Percentiles rank a stretch among this genome's conserved stretches.
phyloP scores from a whole-genome alignment of 2,888 invertebrate species.

The Autographa pulchrina region DNA sequence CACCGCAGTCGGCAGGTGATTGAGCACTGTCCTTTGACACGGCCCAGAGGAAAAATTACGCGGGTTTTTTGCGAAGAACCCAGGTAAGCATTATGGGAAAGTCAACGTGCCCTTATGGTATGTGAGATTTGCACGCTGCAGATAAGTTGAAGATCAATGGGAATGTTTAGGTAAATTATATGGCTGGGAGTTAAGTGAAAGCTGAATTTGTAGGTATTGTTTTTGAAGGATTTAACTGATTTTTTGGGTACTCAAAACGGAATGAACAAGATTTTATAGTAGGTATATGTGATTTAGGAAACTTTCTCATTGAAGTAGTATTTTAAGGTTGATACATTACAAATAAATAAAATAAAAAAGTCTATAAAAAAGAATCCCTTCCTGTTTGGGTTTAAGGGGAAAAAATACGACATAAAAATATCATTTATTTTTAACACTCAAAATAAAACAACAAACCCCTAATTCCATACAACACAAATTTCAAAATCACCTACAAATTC shows the following conservation, averaged over 20 bases:
- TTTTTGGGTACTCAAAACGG: no score
- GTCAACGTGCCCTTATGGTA: conserved; percentile 69
- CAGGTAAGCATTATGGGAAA: conserved; percentile 74
- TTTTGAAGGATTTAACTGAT: neutral
- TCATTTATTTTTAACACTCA: conserved; percentile 8
- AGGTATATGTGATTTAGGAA: no score
- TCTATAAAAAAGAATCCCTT: no score
- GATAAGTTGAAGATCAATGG: conserved; percentile 2
- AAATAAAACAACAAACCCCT: conserved; percentile 19
- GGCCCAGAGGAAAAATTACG: conserved; percentile 81
- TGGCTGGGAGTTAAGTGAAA: neutral
- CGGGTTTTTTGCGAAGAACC: conserved; percentile 79
- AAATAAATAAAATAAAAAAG: no score
- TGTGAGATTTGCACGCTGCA: conserved; percentile 53
- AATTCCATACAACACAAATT: conserved; percentile 38
- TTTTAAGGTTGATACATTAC: no score
- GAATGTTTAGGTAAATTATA: neutral
- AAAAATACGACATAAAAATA: no score
- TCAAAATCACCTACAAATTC: conserved; percentile 36
- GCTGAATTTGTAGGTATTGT: neutral
- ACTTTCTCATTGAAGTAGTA: no score
- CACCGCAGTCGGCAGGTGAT: conserved; percentile 78
- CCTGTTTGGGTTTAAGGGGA: no score
- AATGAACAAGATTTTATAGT: no score
- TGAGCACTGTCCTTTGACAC: conserved; percentile 85